phyloP scores from a whole-genome alignment of 2,797 vertebrate genomes.

The Glyptemys insculpta region DNA sequence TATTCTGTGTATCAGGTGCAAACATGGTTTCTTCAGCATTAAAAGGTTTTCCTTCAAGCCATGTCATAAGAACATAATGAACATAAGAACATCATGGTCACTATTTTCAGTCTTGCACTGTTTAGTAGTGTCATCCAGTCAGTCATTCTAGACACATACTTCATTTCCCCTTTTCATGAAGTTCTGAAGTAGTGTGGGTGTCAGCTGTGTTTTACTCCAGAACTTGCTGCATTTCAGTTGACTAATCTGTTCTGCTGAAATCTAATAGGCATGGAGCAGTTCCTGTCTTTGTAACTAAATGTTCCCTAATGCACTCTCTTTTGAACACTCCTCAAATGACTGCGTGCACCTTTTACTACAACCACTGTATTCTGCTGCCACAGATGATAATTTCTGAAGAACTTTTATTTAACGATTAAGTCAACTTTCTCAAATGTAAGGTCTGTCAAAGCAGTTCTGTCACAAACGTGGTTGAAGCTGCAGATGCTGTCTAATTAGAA shows the following conservation, averaged over 20 bases:
- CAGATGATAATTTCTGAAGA: background rate
- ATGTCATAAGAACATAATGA: background rate
- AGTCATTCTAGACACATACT: background rate
- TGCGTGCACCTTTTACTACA: background rate
- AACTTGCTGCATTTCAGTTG: background rate
- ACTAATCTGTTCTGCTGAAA: background rate
- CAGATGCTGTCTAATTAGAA: background rate
- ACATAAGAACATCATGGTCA: background rate
- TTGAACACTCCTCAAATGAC: background rate
- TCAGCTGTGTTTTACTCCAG: too few species aligned
- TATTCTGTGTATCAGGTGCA: background rate
- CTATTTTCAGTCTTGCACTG: background rate
- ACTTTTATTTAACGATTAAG: background rate
- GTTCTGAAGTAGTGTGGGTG: background rate
- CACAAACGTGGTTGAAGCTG: background rate
- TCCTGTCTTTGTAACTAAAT: background rate
- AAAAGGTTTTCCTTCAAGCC: background rate
- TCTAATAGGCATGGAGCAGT: background rate
- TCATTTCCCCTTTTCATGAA: background rate
- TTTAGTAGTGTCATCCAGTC: background rate
- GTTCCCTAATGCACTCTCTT: background rate
- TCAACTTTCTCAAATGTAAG: background rate
- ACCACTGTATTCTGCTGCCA: background rate
- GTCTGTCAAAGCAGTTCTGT: background rate
- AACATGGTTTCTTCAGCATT: background rate